These are phyloP conservation scores for Philaethria dido DNA, from an alignment of 2,888 invertebrate genomes.

Conservation along the genomic window DNA sequence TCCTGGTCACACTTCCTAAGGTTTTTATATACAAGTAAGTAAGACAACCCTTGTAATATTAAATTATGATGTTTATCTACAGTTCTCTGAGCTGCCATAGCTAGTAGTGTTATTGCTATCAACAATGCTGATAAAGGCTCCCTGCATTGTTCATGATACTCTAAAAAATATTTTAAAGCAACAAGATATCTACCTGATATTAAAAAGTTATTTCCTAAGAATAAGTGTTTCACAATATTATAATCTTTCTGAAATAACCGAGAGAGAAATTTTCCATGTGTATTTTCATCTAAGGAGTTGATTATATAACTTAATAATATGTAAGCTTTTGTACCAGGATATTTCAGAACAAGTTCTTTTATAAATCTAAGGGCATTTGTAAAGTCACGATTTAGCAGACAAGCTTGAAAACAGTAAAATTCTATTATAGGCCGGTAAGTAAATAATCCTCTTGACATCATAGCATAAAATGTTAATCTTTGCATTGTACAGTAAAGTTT, in stretches of 20 bases:
- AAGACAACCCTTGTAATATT: conserved; percentile 88
- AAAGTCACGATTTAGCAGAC: conserved; percentile 89
- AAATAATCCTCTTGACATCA: conserved; percentile 86
- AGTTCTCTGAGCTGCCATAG: conserved; percentile 93
- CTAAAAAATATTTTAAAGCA: conserved; percentile 91
- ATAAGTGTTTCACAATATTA: conserved; percentile 85
- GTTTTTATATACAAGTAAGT: conserved; percentile 89
- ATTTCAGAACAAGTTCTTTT: conserved; percentile 87
- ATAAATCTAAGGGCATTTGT: conserved; percentile 90
- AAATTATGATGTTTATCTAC: conserved; percentile 90
- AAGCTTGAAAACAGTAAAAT: conserved; percentile 87
- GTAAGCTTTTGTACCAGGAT: conserved; percentile 87
- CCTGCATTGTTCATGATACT: conserved; percentile 86
- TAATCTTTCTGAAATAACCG: conserved; percentile 82
- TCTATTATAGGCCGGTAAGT: conserved; percentile 79
- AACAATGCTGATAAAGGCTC: conserved; percentile 90
- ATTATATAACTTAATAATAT: conserved; percentile 91
- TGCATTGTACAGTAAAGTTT: conserved; percentile 87
- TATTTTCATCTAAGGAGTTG: conserved; percentile 88
- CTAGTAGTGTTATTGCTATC: conserved; percentile 89
- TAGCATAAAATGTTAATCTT: conserved; percentile 89
- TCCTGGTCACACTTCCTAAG: conserved; percentile 92
- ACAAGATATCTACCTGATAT: conserved; percentile 93
- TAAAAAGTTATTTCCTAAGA: conserved; percentile 93
- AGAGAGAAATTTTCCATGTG: conserved; percentile 90